Base-by-base conservation (phyloP, 2,113 vertebrate genomes). In the Acrocephalus kingi region DNA sequence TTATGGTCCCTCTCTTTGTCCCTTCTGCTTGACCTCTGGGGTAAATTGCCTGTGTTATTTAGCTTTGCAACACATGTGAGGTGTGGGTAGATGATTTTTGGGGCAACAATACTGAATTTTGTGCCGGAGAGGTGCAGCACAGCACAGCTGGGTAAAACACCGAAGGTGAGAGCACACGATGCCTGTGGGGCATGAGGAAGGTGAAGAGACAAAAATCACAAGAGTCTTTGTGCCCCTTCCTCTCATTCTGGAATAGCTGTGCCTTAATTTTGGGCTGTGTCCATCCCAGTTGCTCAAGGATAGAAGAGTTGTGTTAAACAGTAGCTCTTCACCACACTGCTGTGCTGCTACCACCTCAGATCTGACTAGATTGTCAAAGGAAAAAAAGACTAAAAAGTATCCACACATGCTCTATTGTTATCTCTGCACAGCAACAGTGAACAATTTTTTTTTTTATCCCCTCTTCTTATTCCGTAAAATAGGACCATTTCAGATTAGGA, bases 91-190 rank as follows among this genome's bases (percentile, higher is more conserved):
- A 5, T 76, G 13, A 27, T 52, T 80, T 52, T 1, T 4, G 13
- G 63, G 31, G 21, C n/a, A 51, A 7, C 5, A 64, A 10, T 8
- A 5, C 6, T 3, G 11, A 5, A 5, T 66, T 67, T 45, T 80
- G 9, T 72, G 17, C 20, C 25, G 20, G 28, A 35, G 28, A 59
- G 35, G 33, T 54, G 16, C 27, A 33, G 39, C 22, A 18, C 10
- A 37, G 64, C 16, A 55, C 39, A 63, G 76, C 13, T 30, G 41
- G 28, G 31, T 74, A 12, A 48, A 63, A 24, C 23, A 8, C 30
- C 43, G 11, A 14, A 18, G 58, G 45, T 39, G 63, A 43, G 37
- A 30, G 11, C 19, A 54, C 7, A 11, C 0, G 0, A 1, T 80
- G 61, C 13, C 37, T 45, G 10, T 30, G 67, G 46, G 82, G 35